Base-by-base conservation (phyloP, 1,140 invertebrate genomes). In the Drosophila willistoni region DNA sequence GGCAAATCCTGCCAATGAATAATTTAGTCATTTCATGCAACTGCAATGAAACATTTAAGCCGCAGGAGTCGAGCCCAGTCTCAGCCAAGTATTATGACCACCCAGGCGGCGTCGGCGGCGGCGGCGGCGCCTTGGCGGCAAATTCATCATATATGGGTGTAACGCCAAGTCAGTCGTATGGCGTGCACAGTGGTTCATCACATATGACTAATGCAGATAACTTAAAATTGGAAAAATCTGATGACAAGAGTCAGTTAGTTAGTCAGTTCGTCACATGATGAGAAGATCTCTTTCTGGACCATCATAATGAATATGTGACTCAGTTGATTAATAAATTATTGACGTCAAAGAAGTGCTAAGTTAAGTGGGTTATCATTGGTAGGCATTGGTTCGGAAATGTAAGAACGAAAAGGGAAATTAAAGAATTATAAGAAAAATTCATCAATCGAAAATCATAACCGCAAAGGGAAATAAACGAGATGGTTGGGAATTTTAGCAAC, bases 141-240 rank as follows among this genome's bases (percentile, higher is more conserved):
- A 79, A 87, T 89, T 87, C 83, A 86, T 87, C 83, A 86, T 77
- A 86, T 77, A 89, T 83, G 84, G 79, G 72, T 77, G 62, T 87
- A 84, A 51, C 42, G 6, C 42, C 36, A 29, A 29, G 29, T 1
- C 29, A 29, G 36, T 74, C 82, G 74, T 71, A 68, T 42, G 66
- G 57, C 75, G 17, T 4, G 56, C 14, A 59, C 33, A 59, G 56
- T 59, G 55, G 55, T 34, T 34, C 9, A 17, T 14, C 6, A 13
- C 3, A 33, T 33, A 33, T 57, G 14, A 29, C 54, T 33, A 56
- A 56, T 33, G 0, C 44, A 22, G 44, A 17, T 9, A 17, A 47
- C 13, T 19, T 19, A 2, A 13, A 29, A 29, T 33, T 7, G 25
- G 25, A 33, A 56, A 33, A 17, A 17, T 14, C 4, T 51, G 3